A percentile compares a stretch with the other conserved stretches of the same genome.
Evolutionary conservation across 2,797 vertebrate genomes (phyloP).

Genomic region (Gymnothorax javanicus): DNA sequence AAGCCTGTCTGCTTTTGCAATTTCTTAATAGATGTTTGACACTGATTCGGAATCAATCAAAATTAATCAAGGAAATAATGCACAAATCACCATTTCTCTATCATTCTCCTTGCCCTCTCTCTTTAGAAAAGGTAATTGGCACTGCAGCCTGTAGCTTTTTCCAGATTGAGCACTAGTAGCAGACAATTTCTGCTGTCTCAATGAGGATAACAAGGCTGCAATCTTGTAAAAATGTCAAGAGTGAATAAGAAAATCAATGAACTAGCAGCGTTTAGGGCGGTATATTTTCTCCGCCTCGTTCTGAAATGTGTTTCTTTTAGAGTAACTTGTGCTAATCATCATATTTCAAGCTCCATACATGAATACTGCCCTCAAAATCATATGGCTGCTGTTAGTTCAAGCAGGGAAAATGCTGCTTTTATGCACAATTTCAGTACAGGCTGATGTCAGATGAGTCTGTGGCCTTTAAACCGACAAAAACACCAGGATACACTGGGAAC

Average conservation of each 20-base stretch:
- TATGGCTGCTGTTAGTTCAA: background rate
- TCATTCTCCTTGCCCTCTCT: background rate
- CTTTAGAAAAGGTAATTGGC: background rate
- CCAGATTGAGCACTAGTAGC: background rate
- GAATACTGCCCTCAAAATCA: background rate
- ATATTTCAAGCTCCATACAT: background rate
- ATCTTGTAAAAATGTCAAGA: constrained; percentile 26
- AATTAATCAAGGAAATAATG: background rate
- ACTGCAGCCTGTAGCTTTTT: background rate
- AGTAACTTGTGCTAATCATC: background rate
- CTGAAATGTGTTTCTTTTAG: background rate
- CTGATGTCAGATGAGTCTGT: background rate
- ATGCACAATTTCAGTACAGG: background rate
- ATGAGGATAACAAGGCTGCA: constrained; percentile 17
- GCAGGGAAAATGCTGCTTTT: background rate
- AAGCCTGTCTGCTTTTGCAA: background rate
- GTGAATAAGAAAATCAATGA: constrained; percentile 23
- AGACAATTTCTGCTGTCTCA: background rate
- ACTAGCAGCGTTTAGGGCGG: background rate
- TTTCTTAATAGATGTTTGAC: background rate
- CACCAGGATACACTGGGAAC: background rate
- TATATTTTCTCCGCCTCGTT: background rate
- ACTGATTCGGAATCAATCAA: background rate
- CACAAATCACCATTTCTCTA: background rate
- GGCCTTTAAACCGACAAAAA: background rate